Base-by-base conservation (phyloP, 1,140 invertebrate genomes). In the Euura lappo region DNA sequence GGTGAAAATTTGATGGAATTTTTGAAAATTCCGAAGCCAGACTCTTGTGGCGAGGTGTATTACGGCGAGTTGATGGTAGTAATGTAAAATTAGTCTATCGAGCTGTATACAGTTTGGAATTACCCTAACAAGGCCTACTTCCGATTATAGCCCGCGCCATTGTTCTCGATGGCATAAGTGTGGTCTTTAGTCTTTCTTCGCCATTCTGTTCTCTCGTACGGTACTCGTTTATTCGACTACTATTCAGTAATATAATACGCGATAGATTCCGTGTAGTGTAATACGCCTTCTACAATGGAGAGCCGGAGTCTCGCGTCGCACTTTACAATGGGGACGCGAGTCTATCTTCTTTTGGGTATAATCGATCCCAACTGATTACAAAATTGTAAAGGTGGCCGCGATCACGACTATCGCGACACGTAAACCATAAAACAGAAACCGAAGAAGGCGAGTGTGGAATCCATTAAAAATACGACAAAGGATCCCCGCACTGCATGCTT, bases 71-170 rank as follows among this genome's bases (percentile, higher is more conserved):
- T 6, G 68, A 78, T 76, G 77, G 78, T 76, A 74, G 79, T 82
- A 83, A 78, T 80, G 75, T 77, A 69, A 83, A 85, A 84, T 84
- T 85, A 84, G 84, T 79, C 78, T 77, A 76, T 82, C 78, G 71
- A 76, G 73, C 75, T 83, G 51, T 60, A 79, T 85, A 84, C 82
- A 84, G 83, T 85, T 85, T 85, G 82, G 81, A 80, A 81, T 84
- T 84, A 84, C 80, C 76, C 83, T 85, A 85, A 85, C 83, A 83
- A 85, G 83, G 83, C 83, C 83, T 80, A 85, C 84, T 85, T 85
- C 84, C 82, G 84, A 84, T 84, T 84, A 81, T 79, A 81, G 79
- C 70, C 77, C 81, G 72, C 65, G 47, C 65, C 70, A 81, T 81
- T 81, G 79, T 81, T 81, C 76, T 71, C 74, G 60, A 13, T 71